phyloP scores from a whole-genome alignment of 1,140 invertebrate genomes.

The Parasteatoda tepidariorum region DNA sequence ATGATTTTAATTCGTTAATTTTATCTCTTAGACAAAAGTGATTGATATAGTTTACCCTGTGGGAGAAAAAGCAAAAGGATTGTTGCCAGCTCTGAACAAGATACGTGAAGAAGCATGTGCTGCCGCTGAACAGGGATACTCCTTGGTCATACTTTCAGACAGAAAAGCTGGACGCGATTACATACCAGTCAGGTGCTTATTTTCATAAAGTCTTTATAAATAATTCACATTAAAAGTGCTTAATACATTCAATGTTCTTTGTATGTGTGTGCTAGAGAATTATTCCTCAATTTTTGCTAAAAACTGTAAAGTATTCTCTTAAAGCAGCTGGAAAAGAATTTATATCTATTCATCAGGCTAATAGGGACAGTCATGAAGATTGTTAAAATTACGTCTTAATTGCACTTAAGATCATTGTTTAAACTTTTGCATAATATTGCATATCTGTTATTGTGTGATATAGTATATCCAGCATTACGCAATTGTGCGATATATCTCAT shows the following conservation, averaged over 20 bases:
- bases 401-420: no score
- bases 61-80: slow-evolving; percentile 78
- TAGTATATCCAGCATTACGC: no score
- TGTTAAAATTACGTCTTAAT: no score
- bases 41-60: slow-evolving; percentile 89
- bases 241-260: no score
- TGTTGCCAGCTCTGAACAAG: slow-evolving; percentile 81
- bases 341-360: no score
- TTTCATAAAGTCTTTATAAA: not conserved
- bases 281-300: not conserved
- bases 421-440: no score
- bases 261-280: not conserved
- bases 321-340: no score
- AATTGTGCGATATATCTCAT: no score
- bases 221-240: no score
- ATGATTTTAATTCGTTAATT: not conserved
- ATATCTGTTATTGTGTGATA: no score
- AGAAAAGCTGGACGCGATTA: slow-evolving; percentile 76
- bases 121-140: slow-evolving; percentile 84
- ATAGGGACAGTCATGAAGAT: no score
- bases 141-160: slow-evolving; percentile 92
- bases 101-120: slow-evolving; percentile 84
- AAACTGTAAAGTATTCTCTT: not conserved
- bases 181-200: slow-evolving; percentile 69
- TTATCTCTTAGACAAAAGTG: slow-evolving; percentile 75